Conservation (phyloP, 2,113 vertebrate genomes). For the Percopsis transmontana region DNA sequence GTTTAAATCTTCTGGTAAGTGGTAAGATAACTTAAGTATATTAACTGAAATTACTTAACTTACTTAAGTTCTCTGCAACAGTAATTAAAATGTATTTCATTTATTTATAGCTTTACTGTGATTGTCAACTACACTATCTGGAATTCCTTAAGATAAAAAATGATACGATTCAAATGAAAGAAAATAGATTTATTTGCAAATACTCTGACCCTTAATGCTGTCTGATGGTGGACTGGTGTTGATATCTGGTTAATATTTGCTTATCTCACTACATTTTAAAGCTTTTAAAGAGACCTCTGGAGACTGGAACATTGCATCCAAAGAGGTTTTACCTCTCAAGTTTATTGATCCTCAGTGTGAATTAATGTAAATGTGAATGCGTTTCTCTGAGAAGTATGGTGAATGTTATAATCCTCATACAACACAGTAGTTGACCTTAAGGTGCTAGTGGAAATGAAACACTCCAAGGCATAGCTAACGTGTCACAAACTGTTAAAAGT, state of each 20-base stretch:
- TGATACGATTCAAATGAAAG: no score
- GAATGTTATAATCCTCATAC: slow-evolving; percentile 44
- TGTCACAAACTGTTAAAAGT: slow-evolving; percentile 35
- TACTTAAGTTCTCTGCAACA: no score
- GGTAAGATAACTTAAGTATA: no score
- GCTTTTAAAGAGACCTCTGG: slow-evolving; percentile 37
- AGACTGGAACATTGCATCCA: slow-evolving; percentile 12
- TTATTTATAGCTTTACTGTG: not conserved
- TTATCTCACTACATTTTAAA: slow-evolving; percentile 31
- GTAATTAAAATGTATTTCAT: no score
- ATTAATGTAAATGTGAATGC: slow-evolving; percentile 47
- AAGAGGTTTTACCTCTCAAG: slow-evolving; percentile 22
- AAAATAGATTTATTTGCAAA: not conserved
- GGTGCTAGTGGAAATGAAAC: slow-evolving; percentile 69
- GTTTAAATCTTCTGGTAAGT: not conserved
- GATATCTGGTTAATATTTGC: slow-evolving; percentile 2
- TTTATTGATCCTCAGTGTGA: slow-evolving; percentile 23
- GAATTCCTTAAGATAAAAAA: not conserved
- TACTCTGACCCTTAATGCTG: not conserved
- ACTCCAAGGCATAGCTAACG: slow-evolving; percentile 10
- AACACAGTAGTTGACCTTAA: slow-evolving; percentile 58
- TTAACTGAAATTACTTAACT: no score
- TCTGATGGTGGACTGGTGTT: not conserved
- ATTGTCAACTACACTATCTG: not conserved
- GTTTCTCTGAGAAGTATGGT: slow-evolving; percentile 31